A percentile compares a stretch with the other conserved stretches of the same genome.
These are phyloP conservation scores for Pachycephala philippinensis DNA, from an alignment of 2,113 vertebrate genomes.

Conservation along the genomic window DNA sequence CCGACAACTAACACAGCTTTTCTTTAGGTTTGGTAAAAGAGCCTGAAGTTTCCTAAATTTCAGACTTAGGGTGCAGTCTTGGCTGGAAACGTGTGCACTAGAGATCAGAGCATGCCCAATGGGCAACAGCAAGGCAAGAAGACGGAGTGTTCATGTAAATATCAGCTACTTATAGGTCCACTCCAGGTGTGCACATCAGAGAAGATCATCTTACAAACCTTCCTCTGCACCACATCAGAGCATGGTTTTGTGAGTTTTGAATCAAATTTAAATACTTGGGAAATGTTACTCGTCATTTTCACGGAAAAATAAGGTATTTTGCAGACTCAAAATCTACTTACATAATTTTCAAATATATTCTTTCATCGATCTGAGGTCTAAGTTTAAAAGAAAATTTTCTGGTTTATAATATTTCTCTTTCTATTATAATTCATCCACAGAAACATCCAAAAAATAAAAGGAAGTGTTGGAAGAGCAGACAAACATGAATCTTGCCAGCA, in stretches of 20 bases:
- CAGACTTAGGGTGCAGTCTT: not conserved
- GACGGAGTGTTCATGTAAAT: not conserved
- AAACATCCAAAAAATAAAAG: not conserved
- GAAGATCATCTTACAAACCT: not conserved
- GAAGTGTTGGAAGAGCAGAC: not conserved
- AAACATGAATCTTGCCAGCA: not conserved
- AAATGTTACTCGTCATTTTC: rapidly evolving
- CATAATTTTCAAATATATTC: not conserved
- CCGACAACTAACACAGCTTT: rapidly evolving
- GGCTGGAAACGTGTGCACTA: rapidly evolving
- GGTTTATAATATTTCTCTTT: not conserved
- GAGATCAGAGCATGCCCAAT: rapidly evolving
- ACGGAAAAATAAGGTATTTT: not conserved
- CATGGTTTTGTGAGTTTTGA: not conserved
- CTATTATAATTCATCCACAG: not conserved
- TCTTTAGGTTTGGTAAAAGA: not conserved
- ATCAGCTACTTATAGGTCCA: not conserved
- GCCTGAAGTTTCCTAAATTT: not conserved
- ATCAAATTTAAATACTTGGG: not conserved
- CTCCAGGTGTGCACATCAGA: not conserved
- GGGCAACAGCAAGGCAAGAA: not conserved
- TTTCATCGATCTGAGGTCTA: not conserved
- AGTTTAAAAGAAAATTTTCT: not conserved
- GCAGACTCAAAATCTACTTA: not conserved
- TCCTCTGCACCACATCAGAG: not conserved